These are phyloP conservation scores for crab-eating macaque (Macaca fascicularis) DNA, from an alignment of 2,113 vertebrate species.

Conservation along the genomic window DNA sequence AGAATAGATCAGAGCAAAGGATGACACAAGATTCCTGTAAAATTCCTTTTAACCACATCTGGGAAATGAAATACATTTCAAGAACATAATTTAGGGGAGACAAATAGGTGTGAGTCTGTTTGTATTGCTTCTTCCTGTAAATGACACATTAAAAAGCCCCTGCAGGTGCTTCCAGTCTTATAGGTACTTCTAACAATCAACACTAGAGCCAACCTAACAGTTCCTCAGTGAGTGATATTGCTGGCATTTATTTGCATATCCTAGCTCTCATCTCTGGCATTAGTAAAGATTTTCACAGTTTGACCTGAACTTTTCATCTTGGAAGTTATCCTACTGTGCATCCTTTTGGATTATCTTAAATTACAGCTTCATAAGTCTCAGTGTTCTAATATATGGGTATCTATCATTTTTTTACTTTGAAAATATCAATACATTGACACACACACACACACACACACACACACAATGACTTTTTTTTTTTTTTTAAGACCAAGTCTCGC, in stretches of 20 bases:
- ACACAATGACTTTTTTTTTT: too few species aligned
- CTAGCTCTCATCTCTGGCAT: background rate
- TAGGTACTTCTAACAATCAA: background rate
- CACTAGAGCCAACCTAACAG: background rate
- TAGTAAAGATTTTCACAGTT: background rate
- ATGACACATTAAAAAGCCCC: background rate
- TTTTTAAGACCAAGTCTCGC: too few species aligned
- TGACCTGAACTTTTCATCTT: constrained; percentile 20
- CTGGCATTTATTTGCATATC: background rate
- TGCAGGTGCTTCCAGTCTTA: background rate
- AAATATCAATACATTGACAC: background rate
- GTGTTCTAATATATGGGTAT: background rate
- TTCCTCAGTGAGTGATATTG: background rate
- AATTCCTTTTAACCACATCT: background rate
- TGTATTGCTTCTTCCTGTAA: background rate
- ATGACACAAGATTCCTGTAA: background rate
- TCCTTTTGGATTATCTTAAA: constrained; percentile 18
- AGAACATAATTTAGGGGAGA: background rate
- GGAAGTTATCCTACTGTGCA: background rate
- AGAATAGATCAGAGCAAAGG: background rate
- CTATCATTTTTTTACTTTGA: constrained; percentile 29
- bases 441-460: too few species aligned
- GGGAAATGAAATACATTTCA: constrained; percentile 18
- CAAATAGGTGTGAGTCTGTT: background rate
- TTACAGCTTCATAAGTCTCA: background rate